Percentiles rank a stretch among this genome's conserved stretches.
phyloP scores from a whole-genome alignment of 2,888 invertebrate species.

The Scrobipalpa atriplicella region DNA sequence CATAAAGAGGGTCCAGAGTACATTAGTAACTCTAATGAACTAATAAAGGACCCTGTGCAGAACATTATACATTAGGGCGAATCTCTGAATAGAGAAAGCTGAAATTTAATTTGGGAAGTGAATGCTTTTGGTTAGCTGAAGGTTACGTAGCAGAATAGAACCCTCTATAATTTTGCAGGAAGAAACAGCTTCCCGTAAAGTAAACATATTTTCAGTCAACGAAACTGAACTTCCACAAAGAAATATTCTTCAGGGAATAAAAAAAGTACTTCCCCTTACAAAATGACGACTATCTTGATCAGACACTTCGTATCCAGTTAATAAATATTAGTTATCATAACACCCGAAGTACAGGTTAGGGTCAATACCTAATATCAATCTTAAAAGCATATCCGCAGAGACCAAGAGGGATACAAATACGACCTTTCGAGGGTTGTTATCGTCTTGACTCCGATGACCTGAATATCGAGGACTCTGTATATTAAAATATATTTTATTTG shows the following conservation, averaged over 20 bases:
- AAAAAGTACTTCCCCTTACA: background rate
- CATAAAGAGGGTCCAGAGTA: constrained; percentile 9
- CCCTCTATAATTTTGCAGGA: constrained; percentile 41
- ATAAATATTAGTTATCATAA: too few relatives aligned
- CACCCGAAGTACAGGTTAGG: constrained; percentile 47
- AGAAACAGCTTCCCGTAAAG: too few relatives aligned
- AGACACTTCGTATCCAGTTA: too few relatives aligned
- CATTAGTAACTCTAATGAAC: constrained; percentile 11
- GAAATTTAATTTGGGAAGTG: background rate
- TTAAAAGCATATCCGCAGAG: constrained; percentile 48
- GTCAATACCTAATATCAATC: constrained; percentile 46
- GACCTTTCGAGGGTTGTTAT: constrained; percentile 49
- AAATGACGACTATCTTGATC: too few relatives aligned
- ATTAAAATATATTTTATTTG: constrained; percentile 2
- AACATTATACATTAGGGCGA: background rate
- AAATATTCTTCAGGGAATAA: too few relatives aligned
- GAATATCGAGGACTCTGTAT: constrained; percentile 33
- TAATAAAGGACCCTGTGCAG: background rate
- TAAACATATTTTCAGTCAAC: too few relatives aligned
- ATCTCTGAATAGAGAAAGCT: background rate
- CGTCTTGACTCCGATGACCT: constrained; percentile 38
- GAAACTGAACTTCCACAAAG: too few relatives aligned
- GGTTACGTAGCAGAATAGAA: too few relatives aligned
- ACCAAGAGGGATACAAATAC: constrained; percentile 41
- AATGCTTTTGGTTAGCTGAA: too few relatives aligned